Conservation (phyloP, 2,888 invertebrate species). For the Cataglyphis rosenhaueri region DNA sequence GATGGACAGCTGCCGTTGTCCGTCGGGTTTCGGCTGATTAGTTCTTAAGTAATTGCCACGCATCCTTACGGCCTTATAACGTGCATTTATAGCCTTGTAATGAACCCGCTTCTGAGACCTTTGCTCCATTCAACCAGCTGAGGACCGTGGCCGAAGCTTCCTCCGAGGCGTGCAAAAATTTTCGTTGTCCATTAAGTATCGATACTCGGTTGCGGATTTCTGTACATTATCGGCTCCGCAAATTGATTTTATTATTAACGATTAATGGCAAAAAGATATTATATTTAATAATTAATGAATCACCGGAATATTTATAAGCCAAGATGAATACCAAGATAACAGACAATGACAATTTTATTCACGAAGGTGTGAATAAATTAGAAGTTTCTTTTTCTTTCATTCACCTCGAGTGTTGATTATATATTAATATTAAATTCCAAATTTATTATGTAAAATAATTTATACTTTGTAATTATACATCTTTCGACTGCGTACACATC, state of each 20-base stretch:
- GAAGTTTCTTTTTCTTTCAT: background rate
- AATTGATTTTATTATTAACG: constrained; percentile 38
- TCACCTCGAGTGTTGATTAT: background rate
- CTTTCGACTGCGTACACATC: background rate
- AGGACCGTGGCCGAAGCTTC: constrained; percentile 30
- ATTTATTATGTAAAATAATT: constrained; percentile 3
- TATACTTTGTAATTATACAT: background rate
- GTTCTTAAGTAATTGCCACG: constrained; percentile 82
- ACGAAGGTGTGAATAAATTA: constrained; percentile 11
- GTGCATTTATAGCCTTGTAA: constrained; percentile 82
- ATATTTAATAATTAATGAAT: constrained; percentile 4
- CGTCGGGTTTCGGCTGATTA: constrained; percentile 80
- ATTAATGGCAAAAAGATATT: constrained; percentile 17
- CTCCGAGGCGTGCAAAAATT: constrained; percentile 20
- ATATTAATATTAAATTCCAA: background rate
- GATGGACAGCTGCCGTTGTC: constrained; percentile 72
- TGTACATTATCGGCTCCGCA: constrained; percentile 6
- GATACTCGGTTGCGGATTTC: constrained; percentile 1
- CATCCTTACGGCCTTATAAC: constrained; percentile 81
- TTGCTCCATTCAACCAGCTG: constrained; percentile 68
- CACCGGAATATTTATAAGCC: background rate
- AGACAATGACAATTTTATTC: background rate
- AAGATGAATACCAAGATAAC: background rate
- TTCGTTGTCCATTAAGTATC: constrained; percentile 50
- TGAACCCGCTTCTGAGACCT: constrained; percentile 81